Evolutionary conservation across 1,140 invertebrate genomes (phyloP).

Genomic region (Hestina assimilis): DNA sequence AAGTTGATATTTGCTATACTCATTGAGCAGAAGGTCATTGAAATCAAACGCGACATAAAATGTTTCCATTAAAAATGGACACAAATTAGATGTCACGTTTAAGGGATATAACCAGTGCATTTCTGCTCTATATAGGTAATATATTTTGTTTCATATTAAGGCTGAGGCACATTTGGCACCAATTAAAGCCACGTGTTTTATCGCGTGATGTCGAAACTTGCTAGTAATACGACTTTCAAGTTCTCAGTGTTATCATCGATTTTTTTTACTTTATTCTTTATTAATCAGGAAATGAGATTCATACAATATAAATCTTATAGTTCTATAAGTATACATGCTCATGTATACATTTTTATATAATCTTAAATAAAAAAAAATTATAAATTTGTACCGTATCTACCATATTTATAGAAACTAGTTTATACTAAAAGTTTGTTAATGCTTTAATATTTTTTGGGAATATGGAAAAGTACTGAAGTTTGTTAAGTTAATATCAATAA

Average conservation of each 20-base stretch:
- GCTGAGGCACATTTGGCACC: constrained; percentile 12
- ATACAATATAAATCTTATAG: no score
- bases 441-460: no score
- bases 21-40: no score
- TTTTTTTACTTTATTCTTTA: no score
- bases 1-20: not conserved
- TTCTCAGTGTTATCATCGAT: not conserved
- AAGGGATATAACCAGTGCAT: not conserved
- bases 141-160: constrained; percentile 8
- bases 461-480: no score
- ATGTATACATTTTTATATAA: no score
- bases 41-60: no score
- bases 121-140: constrained; percentile 7
- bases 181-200: constrained; percentile 7
- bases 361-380: no score
- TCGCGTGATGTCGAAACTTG: constrained; percentile 1
- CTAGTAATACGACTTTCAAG: constrained; percentile 4
- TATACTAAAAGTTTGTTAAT: not conserved
- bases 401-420: constrained; percentile 5
- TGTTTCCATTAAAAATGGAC: not conserved
- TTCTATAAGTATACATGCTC: no score
- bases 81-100: not conserved
- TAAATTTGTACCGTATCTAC: no score
- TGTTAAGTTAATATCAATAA: no score
- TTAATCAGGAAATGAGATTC: no score